phyloP scores from a whole-genome alignment of 2,113 vertebrate species.

The Oenanthe oenanthe region DNA sequence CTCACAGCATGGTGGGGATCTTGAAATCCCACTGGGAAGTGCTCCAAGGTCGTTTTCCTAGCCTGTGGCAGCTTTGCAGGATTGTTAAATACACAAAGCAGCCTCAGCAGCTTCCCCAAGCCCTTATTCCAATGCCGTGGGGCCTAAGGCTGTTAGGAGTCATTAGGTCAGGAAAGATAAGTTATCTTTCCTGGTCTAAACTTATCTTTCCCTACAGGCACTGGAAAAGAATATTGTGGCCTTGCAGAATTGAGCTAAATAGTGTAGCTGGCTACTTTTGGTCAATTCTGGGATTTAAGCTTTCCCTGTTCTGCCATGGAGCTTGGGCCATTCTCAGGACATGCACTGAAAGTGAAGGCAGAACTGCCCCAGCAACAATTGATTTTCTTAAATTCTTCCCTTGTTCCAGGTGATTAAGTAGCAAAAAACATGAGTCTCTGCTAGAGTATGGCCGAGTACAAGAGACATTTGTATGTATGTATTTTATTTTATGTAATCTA shows the following conservation, averaged over 20 bases:
- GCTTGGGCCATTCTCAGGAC: background rate
- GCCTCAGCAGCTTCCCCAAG: background rate
- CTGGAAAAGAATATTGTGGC: background rate
- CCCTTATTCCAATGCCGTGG: background rate
- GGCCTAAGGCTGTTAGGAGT: background rate
- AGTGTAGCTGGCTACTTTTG: background rate
- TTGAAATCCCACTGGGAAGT: conserved; percentile 32
- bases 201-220: background rate
- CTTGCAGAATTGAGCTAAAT: background rate
- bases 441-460: background rate
- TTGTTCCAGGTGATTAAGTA: background rate
- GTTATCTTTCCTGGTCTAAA: background rate
- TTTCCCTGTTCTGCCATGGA: background rate
- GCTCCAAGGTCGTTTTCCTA: background rate
- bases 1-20: conserved; percentile 24
- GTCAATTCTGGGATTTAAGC: background rate
- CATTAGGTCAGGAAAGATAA: background rate
- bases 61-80: background rate
- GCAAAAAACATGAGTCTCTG: background rate
- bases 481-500: conserved; percentile 4
- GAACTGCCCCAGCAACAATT: background rate
- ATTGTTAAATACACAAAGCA: conserved; percentile 30
- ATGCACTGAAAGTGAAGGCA: background rate
- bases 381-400: background rate
- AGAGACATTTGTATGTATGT: background rate